Evolutionary conservation across 2,797 vertebrate genomes (phyloP).

Genomic region (Sitta carolinensis): DNA sequence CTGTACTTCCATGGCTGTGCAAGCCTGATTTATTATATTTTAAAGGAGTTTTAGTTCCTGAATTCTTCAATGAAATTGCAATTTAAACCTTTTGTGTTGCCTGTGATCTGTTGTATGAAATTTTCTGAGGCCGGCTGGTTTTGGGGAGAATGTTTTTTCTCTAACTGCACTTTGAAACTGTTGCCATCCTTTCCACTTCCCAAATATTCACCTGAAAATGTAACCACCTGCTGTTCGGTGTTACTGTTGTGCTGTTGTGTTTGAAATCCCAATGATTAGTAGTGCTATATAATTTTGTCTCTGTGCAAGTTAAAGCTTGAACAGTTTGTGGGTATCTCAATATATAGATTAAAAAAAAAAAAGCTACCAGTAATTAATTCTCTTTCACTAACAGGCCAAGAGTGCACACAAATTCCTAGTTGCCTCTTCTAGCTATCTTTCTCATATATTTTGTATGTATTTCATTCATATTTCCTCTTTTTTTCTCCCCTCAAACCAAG

Average conservation of each 20-base stretch:
- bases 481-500: neutral
- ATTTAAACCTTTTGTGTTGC: neutral
- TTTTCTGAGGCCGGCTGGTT: neutral
- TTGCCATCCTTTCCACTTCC: neutral
- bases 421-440: neutral
- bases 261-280: neutral
- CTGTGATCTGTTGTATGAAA: neutral
- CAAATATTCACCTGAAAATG: neutral
- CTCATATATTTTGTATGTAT: neutral
- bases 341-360: neutral
- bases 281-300: neutral
- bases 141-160: neutral
- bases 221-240: neutral
- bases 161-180: neutral
- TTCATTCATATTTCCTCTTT: neutral
- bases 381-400: neutral
- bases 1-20: neutral
- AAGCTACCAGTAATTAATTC: neutral
- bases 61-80: neutral
- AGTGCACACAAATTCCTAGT: neutral
- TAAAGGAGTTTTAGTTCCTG: accelerated
- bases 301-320: neutral
- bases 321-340: neutral
- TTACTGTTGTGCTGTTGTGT: neutral
- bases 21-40: neutral